A percentile compares a stretch with the other conserved stretches of the same genome.
phyloP scores from a whole-genome alignment of 2,888 invertebrate species.

The Eristalis pertinax region DNA sequence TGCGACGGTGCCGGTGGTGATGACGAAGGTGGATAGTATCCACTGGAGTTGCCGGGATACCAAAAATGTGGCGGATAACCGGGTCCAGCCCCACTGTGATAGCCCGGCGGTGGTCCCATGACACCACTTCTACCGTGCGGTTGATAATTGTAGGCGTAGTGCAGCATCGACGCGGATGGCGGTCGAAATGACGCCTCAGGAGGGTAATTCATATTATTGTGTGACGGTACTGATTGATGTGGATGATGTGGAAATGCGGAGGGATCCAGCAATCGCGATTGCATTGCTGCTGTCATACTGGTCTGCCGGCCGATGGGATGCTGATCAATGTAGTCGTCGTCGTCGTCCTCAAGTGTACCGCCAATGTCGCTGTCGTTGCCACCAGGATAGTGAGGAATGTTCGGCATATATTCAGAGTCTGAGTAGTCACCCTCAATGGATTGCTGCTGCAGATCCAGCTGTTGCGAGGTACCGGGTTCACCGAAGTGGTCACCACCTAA shows the following conservation, averaged over 20 bases:
- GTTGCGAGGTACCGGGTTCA: slow-evolving; percentile 2
- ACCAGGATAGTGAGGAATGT: slow-evolving; percentile 56
- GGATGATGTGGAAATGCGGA: slow-evolving; percentile 47
- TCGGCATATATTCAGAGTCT: slow-evolving; percentile 58
- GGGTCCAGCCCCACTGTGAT: slow-evolving; percentile 35
- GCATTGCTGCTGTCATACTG: slow-evolving; percentile 53
- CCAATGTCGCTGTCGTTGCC: slow-evolving; percentile 59
- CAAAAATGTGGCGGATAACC: slow-evolving; percentile 77
- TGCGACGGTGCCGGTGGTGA: slow-evolving; percentile 52
- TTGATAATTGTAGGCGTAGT: slow-evolving; percentile 76
- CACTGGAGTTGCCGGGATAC: slow-evolving; percentile 76
- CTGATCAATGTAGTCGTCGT: slow-evolving; percentile 42
- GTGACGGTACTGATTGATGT: slow-evolving; percentile 9
- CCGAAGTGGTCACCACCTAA: slow-evolving; percentile 29
- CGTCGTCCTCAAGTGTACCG: slow-evolving; percentile 39
- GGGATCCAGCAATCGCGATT: slow-evolving; percentile 51
- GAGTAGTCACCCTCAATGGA: slow-evolving; percentile 49
- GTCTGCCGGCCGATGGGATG: slow-evolving; percentile 22
- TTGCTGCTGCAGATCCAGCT: slow-evolving; percentile 24
- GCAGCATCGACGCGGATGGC: slow-evolving; percentile 75
- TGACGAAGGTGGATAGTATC: slow-evolving; percentile 35
- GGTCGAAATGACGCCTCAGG: slow-evolving; percentile 74
- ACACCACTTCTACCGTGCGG: slow-evolving; percentile 37
- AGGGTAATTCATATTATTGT: slow-evolving; percentile 29
- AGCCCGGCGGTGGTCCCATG: slow-evolving; percentile 59